phyloP scores from a whole-genome alignment of 2,888 invertebrate genomes.

The Brenthis ino region DNA sequence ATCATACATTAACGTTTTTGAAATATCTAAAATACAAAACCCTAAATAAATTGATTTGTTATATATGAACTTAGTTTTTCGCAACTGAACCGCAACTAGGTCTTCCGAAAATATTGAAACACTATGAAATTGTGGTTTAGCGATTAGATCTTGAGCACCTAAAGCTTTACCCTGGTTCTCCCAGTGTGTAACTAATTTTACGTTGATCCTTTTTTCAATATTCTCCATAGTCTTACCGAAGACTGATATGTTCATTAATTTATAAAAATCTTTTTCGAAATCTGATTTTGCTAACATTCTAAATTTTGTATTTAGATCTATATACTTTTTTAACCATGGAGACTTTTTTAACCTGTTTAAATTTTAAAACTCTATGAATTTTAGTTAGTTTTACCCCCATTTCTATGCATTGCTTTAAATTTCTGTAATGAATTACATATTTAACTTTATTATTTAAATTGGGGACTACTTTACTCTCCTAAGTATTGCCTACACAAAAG shows the following conservation, averaged over 20 bases:
- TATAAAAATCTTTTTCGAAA: slow-evolving; percentile 57
- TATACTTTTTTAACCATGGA: slow-evolving; percentile 48
- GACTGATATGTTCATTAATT: slow-evolving; percentile 58
- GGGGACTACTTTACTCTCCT: slow-evolving; percentile 9
- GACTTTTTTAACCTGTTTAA: slow-evolving; percentile 56
- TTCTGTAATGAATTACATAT: slow-evolving; percentile 7
- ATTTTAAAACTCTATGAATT: slow-evolving; percentile 45
- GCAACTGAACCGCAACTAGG: too few relatives aligned
- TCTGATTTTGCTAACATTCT: slow-evolving; percentile 47
- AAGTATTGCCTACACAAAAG: background rate
- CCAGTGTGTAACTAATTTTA: slow-evolving; percentile 52
- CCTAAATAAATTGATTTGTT: too few relatives aligned
- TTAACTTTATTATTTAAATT: slow-evolving; percentile 8
- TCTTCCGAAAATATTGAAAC: too few relatives aligned
- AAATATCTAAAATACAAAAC: too few relatives aligned
- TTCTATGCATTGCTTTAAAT: slow-evolving; percentile 21
- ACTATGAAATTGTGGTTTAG: too few relatives aligned
- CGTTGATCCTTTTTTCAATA: slow-evolving; percentile 48
- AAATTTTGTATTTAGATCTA: slow-evolving; percentile 56
- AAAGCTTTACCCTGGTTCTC: slow-evolving; percentile 42
- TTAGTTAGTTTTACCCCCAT: slow-evolving; percentile 35
- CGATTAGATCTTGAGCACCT: slow-evolving; percentile 44
- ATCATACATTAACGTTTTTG: too few relatives aligned
- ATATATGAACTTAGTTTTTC: too few relatives aligned
- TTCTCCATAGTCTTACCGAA: slow-evolving; percentile 55